Percentiles rank a stretch among this genome's conserved stretches.
Conservation (phyloP, 2,888 invertebrate species). For the Lordiphosa fenestrarum region DNA sequence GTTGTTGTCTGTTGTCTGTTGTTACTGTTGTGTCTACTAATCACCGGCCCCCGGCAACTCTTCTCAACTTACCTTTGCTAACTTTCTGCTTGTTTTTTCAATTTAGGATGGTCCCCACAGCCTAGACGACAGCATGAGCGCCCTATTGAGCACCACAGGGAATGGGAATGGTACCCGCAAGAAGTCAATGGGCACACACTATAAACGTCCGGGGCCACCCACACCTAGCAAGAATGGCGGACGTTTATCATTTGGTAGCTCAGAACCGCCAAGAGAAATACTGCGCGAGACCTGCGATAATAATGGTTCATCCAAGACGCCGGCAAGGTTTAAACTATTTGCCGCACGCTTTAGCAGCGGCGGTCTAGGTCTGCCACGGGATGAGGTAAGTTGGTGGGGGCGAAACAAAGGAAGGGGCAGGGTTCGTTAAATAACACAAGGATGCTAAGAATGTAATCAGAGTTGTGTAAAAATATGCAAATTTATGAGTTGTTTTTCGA, state of each 20-base stretch:
- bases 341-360: slow-evolving; percentile 80
- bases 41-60: neutral
- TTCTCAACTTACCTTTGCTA: neutral
- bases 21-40: slow-evolving; percentile 11
- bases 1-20: slow-evolving; percentile 12
- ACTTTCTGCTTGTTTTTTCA: slow-evolving; percentile 13
- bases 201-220: slow-evolving; percentile 92
- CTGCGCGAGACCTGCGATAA: slow-evolving; percentile 82
- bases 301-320: slow-evolving; percentile 82
- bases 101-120: slow-evolving; percentile 70
- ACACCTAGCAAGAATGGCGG: slow-evolving; percentile 92
- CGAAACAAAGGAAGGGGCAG: too few species aligned
- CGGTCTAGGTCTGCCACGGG: slow-evolving; percentile 74
- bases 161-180: slow-evolving; percentile 77
- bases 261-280: slow-evolving; percentile 82
- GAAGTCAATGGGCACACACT: slow-evolving; percentile 85
- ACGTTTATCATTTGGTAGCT: slow-evolving; percentile 83
- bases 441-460: too few species aligned
- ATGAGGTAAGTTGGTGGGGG: slow-evolving; percentile 46
- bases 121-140: slow-evolving; percentile 78
- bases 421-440: too few species aligned
- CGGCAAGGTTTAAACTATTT: slow-evolving; percentile 84
- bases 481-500: too few species aligned
- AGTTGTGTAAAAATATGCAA: too few species aligned
- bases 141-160: slow-evolving; percentile 78